Percentiles rank a stretch among this genome's conserved stretches.
phyloP scores from a whole-genome alignment of 2,888 invertebrate species.

The Caenorhabditis sinica region DNA sequence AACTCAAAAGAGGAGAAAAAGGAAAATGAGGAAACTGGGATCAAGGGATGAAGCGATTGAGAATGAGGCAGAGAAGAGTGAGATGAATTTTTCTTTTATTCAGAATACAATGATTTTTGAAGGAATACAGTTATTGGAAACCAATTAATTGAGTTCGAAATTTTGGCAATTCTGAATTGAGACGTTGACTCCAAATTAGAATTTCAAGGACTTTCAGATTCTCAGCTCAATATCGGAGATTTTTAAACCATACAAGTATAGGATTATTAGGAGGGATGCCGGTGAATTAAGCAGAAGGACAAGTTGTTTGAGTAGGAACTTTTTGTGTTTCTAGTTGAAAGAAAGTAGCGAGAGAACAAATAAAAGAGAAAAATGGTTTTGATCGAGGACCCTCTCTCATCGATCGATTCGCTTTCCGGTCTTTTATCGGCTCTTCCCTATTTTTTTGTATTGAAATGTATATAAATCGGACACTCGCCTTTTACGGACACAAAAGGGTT shows the following conservation, averaged over 20 bases:
- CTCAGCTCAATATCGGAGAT: background rate
- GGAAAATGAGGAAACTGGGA: background rate
- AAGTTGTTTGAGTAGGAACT: conserved; percentile 30
- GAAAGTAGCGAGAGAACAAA: conserved; percentile 44
- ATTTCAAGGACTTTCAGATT: no score
- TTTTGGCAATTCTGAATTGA: no score
- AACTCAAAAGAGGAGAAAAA: conserved; percentile 1
- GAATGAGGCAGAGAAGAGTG: no score
- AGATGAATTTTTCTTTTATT: no score
- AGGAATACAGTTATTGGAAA: no score
- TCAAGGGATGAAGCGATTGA: background rate
- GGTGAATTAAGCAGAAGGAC: conserved; percentile 14
- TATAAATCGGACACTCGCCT: conserved; percentile 27
- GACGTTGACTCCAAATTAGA: no score
- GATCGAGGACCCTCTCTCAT: conserved; percentile 2
- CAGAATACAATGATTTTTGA: no score
- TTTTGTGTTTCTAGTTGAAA: conserved; percentile 42
- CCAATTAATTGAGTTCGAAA: no score
- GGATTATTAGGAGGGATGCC: background rate
- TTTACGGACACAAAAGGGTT: conserved; percentile 26
- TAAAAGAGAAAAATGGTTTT: conserved; percentile 26
- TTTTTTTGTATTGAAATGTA: background rate
- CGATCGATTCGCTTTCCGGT: conserved; percentile 37
- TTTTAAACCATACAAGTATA: background rate
- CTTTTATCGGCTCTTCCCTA: conserved; percentile 14